These are phyloP conservation scores for Petrocephalus sullivani DNA, from an alignment of 2,797 vertebrate genomes.

Conservation along the genomic window DNA sequence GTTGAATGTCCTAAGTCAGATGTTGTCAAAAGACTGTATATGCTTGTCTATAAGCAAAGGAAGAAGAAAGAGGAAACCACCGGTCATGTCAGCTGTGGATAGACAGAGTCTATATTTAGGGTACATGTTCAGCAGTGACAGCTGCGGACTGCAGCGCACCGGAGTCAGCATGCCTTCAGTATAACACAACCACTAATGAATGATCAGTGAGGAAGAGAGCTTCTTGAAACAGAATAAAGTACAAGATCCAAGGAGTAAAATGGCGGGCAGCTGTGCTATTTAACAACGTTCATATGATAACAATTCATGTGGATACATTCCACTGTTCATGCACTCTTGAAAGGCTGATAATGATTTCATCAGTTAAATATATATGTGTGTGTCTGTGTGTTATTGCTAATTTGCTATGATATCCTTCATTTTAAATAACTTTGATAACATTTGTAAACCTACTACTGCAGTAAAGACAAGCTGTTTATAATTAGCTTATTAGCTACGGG, in stretches of 20 bases:
- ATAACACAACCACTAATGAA: background rate
- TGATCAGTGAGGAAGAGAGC: background rate
- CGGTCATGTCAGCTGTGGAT: background rate
- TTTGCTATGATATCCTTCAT: background rate
- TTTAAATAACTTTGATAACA: background rate
- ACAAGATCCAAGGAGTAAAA: background rate
- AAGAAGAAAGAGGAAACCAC: background rate
- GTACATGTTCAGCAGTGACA: background rate
- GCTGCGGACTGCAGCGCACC: background rate
- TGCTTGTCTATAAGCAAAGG: background rate
- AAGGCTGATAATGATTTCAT: background rate
- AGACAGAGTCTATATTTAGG: constrained; percentile 18
- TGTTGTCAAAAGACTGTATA: background rate
- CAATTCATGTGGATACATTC: background rate
- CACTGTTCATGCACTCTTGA: background rate
- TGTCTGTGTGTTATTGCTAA: background rate
- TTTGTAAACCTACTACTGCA: background rate
- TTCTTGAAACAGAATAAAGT: background rate
- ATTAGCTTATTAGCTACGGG: background rate
- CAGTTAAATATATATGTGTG: background rate
- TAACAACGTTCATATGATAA: background rate
- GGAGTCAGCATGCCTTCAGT: background rate
- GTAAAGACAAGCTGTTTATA: background rate
- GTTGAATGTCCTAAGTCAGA: background rate
- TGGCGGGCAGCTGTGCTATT: background rate